These are phyloP conservation scores for Muricea muricata DNA, from an alignment of 92 coral and sea anemone species.

Conservation along the genomic window DNA sequence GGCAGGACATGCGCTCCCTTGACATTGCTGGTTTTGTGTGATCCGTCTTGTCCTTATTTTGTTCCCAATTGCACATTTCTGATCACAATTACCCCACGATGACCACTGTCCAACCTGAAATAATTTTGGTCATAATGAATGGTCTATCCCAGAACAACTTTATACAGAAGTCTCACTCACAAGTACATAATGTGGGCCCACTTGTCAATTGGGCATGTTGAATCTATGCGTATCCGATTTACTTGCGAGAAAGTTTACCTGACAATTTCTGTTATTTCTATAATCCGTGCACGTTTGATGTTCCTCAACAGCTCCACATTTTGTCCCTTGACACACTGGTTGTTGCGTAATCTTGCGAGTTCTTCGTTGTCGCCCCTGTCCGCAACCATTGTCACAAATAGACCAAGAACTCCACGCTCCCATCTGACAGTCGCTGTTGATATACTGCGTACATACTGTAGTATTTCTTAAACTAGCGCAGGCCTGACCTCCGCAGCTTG, in stretches of 20 bases:
- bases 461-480: conserved; percentile 71
- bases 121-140: background rate
- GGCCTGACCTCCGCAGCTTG: conserved; percentile 77
- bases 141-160: background rate
- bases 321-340: conserved; percentile 79
- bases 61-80: conserved; percentile 88
- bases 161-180: background rate
- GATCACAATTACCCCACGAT: conserved; percentile 89
- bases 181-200: too few relatives aligned
- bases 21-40: conserved; percentile 70
- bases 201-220: too few relatives aligned
- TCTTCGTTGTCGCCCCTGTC: conserved; percentile 74
- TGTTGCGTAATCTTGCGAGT: conserved; percentile 62
- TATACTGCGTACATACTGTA: conserved; percentile 71
- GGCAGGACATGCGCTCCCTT: conserved; percentile 76
- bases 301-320: conserved; percentile 72
- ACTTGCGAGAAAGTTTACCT: too few relatives aligned
- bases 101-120: conserved; percentile 84
- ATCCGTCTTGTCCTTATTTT: conserved; percentile 75
- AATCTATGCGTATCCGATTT: too few relatives aligned
- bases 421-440: conserved; percentile 79
- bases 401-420: conserved; percentile 89
- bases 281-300: conserved; percentile 70
- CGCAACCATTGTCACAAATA: conserved; percentile 82
- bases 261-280: conserved; percentile 74